Percentiles rank a stretch among this genome's conserved stretches.
Evolutionary conservation across 1,140 invertebrate genomes (phyloP).

Genomic region (Listronotus oregonensis): DNA sequence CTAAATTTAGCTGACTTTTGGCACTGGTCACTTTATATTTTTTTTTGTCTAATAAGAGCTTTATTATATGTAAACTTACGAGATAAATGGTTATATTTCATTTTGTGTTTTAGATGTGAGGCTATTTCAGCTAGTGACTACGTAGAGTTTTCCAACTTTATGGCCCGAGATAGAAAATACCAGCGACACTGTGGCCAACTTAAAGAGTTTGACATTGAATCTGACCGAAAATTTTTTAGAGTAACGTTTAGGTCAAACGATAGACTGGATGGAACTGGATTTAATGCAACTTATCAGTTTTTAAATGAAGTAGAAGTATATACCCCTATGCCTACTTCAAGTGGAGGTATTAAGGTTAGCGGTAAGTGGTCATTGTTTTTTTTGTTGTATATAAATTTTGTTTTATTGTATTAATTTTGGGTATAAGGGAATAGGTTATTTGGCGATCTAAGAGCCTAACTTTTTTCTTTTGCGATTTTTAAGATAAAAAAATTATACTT

Average conservation of each 20-base stretch:
- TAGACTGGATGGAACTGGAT: constrained; percentile 89
- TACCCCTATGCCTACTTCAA: constrained; percentile 16
- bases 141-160: constrained; percentile 93
- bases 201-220: constrained; percentile 79
- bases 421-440: no score
- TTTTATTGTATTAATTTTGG: no score
- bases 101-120: constrained; percentile 78
- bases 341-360: neutral
- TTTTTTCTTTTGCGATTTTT: no score
- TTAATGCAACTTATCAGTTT: constrained; percentile 89
- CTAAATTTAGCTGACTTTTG: no score
- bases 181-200: constrained; percentile 83
- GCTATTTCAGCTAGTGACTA: constrained; percentile 87
- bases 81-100: no score
- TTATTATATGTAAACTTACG: no score
- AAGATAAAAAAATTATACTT: no score
- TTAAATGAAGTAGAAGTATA: constrained; percentile 48
- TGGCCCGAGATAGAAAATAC: constrained; percentile 84
- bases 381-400: no score
- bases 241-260: constrained; percentile 94
- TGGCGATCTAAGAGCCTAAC: no score
- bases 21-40: no score
- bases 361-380: neutral
- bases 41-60: no score
- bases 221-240: constrained; percentile 90